These are phyloP conservation scores for Tetramorium parvispinum DNA, from an alignment of 1,140 invertebrate species.

Conservation along the genomic window DNA sequence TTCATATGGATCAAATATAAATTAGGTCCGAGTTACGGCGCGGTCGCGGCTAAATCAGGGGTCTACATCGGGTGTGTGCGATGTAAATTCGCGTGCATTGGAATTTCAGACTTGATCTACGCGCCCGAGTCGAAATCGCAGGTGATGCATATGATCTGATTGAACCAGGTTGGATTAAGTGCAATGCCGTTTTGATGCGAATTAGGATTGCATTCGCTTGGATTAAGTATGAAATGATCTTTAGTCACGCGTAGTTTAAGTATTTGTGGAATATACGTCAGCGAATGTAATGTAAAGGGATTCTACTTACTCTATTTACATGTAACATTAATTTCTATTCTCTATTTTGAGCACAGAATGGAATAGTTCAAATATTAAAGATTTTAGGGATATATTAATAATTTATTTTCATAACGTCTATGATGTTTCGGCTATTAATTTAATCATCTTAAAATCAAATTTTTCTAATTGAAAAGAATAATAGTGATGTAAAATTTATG, in stretches of 20 bases:
- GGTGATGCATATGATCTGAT: conserved; percentile 48
- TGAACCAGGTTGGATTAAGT: conserved; percentile 29
- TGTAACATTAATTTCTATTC: neutral
- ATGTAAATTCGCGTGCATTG: conserved; percentile 37
- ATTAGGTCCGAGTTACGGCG: conserved; percentile 37
- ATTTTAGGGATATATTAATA: neutral
- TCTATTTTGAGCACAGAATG: neutral
- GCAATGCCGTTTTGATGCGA: conserved; percentile 12
- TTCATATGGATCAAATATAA: conserved; percentile 54
- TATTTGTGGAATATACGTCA: neutral
- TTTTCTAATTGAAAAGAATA: neutral
- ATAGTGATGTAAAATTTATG: neutral
- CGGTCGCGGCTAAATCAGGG: conserved; percentile 22
- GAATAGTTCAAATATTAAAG: neutral
- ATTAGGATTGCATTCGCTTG: conserved; percentile 23
- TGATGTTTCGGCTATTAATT: neutral
- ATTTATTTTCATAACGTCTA: neutral
- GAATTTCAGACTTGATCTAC: conserved; percentile 54
- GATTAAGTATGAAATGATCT: conserved; percentile 35
- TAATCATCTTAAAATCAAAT: neutral
- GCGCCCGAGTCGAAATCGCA: conserved; percentile 32
- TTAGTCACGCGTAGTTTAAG: neutral
- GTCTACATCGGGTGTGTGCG: neutral
- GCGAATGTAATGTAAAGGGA: neutral
- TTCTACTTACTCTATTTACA: neutral